Base-by-base conservation (phyloP, 2,797 vertebrate species). In the Sebastes trivittatus region DNA sequence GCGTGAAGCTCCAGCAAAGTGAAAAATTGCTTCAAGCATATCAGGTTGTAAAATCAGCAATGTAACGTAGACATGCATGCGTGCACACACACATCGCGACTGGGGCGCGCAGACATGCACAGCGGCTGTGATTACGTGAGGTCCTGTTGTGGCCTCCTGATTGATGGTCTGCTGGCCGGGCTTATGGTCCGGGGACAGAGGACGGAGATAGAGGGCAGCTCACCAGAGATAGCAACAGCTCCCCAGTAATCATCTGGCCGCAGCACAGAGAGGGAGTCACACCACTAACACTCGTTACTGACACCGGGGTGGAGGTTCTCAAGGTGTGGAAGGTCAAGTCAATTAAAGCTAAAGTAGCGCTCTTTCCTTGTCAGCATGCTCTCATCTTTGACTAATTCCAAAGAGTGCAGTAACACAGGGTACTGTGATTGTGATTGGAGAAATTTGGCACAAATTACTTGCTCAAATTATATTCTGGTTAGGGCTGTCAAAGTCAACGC, bases 191-290 rank as follows among this genome's bases (percentile, higher is more conserved):
- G 30, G 85, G 81, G 84, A 89, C 72, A 72, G 68, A 82, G 89
- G 86, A 88, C 80, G 42, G 72, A 87, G 88, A 89, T 89, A 86
- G 88, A 89, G 91, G 92, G 86, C 90, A 89, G 85, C 87, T 86
- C 85, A 64, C 67, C 56, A 70, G 85, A 89, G 91, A 93, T 89
- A 89, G 89, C 81, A 60, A 46, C 72, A 63, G 77, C 84, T 81
- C 80, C 60, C 54, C 77, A 77, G 88, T 92, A 90, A 95, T 94
- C 92, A 92, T 78, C 62, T 49, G 34, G 74, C 78, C 27, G 8
- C 87, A 75, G 80, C 59, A 59, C 72, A 36, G 29, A 23, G 74
- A 77, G 76, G 84, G 70, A 72, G 58, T 63, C 83, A 69, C 81
- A 58, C 59, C 67, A n/a, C 87, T 85, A 73, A 78, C 91, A 86